phyloP scores from a whole-genome alignment of 1,140 invertebrate species.

The Hylyphantes graminicola region DNA sequence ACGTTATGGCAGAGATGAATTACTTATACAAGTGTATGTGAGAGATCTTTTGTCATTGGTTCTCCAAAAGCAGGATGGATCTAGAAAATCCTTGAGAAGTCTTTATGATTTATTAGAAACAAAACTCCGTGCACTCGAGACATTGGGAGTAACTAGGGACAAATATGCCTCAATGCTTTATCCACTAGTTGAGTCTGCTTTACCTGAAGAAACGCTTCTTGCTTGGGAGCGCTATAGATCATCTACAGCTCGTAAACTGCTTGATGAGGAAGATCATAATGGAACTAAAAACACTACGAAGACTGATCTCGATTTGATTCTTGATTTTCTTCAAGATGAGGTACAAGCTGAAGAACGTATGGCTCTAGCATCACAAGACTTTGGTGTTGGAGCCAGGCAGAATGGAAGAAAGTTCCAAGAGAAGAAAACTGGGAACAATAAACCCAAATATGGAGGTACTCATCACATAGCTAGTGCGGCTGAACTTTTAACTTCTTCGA shows the following conservation, averaged over 20 bases:
- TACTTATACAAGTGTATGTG: background rate
- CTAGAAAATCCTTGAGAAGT: background rate
- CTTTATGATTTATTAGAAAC: background rate
- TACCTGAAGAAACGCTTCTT: background rate
- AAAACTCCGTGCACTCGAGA: background rate
- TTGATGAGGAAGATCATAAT: background rate
- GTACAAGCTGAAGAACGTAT: slow-evolving; percentile 15
- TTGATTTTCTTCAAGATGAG: slow-evolving; percentile 19
- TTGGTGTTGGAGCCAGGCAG: background rate
- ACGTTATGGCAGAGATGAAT: background rate
- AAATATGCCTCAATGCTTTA: background rate
- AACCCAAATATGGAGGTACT: background rate
- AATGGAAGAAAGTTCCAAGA: background rate
- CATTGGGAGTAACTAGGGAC: background rate
- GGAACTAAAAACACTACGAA: background rate
- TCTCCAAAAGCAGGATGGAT: background rate
- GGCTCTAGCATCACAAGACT: background rate
- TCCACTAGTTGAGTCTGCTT: background rate
- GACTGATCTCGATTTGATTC: background rate
- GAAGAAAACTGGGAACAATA: background rate
- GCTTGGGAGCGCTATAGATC: slow-evolving; percentile 3
- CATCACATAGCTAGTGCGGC: background rate
- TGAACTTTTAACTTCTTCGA: background rate
- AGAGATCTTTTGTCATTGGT: background rate
- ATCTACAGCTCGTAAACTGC: background rate